phyloP scores from a whole-genome alignment of 2,113 vertebrate genomes.

The Sorex araneus region DNA sequence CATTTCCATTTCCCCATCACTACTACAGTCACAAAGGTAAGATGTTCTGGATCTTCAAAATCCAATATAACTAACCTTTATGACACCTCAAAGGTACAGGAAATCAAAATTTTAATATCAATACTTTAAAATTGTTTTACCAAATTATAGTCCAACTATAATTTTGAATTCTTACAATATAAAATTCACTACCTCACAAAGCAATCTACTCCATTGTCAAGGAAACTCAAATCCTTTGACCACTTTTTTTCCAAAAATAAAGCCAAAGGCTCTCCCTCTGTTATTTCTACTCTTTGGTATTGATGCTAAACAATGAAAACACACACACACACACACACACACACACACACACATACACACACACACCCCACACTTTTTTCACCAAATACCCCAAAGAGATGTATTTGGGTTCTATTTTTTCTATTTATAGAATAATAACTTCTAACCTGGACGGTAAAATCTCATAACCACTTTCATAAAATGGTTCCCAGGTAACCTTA shows the following conservation, averaged over 20 bases:
- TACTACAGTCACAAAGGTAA: slow-evolving; percentile 18
- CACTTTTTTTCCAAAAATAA: slow-evolving; percentile 12
- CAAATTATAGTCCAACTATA: neutral
- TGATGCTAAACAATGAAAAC: no score
- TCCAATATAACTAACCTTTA: neutral
- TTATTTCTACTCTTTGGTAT: slow-evolving; percentile 41
- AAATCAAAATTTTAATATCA: slow-evolving; percentile 33
- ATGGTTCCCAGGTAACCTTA: no score
- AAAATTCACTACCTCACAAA: slow-evolving; percentile 44
- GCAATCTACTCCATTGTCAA: slow-evolving; percentile 56
- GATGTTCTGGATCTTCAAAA: neutral
- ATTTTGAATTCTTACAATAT: slow-evolving; percentile 42
- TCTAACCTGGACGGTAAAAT: no score
- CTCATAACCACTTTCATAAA: no score
- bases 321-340: no score
- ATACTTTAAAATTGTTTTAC: slow-evolving; percentile 39
- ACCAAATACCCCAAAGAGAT: no score
- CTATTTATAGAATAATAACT: no score
- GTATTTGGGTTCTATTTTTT: no score
- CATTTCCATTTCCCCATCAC: neutral
- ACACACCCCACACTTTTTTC: no score
- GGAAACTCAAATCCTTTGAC: slow-evolving; percentile 26
- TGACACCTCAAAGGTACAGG: neutral
- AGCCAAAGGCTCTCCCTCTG: slow-evolving; percentile 42
- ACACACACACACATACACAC: no score